These are phyloP conservation scores for Anodontia alba DNA, from an alignment of 2,888 invertebrate species.

Conservation along the genomic window DNA sequence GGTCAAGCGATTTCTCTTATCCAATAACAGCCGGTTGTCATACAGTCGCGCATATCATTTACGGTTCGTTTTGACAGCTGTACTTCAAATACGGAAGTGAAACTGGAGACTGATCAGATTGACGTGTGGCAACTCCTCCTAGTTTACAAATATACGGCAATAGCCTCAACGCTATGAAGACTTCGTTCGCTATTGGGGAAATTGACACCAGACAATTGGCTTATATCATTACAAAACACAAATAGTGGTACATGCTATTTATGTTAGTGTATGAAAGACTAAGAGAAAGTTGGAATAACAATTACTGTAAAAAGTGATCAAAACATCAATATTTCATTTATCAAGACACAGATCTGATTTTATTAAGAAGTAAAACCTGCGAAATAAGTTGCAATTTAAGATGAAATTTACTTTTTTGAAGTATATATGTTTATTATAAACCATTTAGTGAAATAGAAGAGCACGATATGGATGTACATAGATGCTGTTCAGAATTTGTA, in stretches of 20 bases:
- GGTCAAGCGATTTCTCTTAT: slow-evolving; percentile 41
- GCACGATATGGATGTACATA: too few species aligned
- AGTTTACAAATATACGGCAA: slow-evolving; percentile 7
- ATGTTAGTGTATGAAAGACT: slow-evolving; percentile 11
- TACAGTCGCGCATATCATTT: slow-evolving; percentile 52
- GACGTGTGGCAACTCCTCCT: slow-evolving; percentile 31
- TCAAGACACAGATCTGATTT: too few species aligned
- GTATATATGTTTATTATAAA: too few species aligned
- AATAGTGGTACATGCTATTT: slow-evolving; percentile 10
- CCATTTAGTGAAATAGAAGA: too few species aligned
- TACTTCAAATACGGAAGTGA: slow-evolving; percentile 30
- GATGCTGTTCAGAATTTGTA: too few species aligned
- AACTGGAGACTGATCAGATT: slow-evolving; percentile 28
- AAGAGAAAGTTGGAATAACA: neutral
- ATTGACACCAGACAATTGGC: slow-evolving; percentile 31
- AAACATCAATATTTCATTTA: too few species aligned
- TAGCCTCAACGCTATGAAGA: neutral
- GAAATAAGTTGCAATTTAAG: too few species aligned
- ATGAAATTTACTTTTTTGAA: too few species aligned
- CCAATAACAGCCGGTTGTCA: slow-evolving; percentile 44
- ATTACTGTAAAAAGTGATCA: too few species aligned
- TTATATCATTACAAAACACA: slow-evolving; percentile 10
- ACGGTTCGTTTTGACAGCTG: slow-evolving; percentile 40
- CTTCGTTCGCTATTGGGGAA: slow-evolving; percentile 28
- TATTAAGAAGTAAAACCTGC: too few species aligned